These are phyloP conservation scores for Megalurothrips usitatus DNA, from an alignment of 2,888 invertebrate species.

Conservation along the genomic window DNA sequence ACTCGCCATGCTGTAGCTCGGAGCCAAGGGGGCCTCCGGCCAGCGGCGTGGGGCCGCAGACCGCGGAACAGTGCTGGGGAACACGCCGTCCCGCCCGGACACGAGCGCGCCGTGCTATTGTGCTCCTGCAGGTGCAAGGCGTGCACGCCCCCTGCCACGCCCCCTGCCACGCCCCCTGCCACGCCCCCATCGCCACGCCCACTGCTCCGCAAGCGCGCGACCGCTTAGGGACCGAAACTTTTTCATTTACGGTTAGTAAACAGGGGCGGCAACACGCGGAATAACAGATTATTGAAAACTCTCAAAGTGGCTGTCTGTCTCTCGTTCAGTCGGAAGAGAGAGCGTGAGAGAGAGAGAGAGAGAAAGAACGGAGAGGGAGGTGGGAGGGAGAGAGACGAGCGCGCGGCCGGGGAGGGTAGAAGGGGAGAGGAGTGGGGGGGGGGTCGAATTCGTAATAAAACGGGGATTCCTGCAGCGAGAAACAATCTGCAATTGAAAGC, in stretches of 20 bases:
- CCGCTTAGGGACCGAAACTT: not conserved
- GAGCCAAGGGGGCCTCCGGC: too few species aligned
- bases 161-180: too few species aligned
- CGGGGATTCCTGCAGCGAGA: slow-evolving; percentile 4
- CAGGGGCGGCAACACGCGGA: not conserved
- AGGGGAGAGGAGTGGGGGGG: not conserved
- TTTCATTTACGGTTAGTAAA: not conserved
- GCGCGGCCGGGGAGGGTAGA: not conserved
- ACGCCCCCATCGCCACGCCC: too few species aligned
- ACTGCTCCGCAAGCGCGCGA: too few species aligned
- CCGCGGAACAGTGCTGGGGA: too few species aligned
- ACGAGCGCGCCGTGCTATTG: not conserved
- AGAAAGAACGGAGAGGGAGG: too few species aligned
- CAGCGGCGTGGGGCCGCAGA: too few species aligned
- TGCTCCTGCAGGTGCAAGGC: not conserved
- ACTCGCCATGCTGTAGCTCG: too few species aligned
- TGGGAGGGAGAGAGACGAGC: too few species aligned
- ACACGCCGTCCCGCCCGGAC: not conserved
- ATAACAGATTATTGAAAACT: not conserved
- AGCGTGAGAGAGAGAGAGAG: not conserved
- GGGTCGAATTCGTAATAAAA: not conserved
- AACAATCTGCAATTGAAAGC: slow-evolving; percentile 18
- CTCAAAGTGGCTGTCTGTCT: too few species aligned
- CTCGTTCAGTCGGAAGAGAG: not conserved
- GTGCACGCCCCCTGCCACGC: not conserved